A percentile compares a stretch with the other conserved stretches of the same genome.
These are phyloP conservation scores for Nautilus pompilius DNA, from an alignment of 1,140 invertebrate genomes.

Conservation along the genomic window DNA sequence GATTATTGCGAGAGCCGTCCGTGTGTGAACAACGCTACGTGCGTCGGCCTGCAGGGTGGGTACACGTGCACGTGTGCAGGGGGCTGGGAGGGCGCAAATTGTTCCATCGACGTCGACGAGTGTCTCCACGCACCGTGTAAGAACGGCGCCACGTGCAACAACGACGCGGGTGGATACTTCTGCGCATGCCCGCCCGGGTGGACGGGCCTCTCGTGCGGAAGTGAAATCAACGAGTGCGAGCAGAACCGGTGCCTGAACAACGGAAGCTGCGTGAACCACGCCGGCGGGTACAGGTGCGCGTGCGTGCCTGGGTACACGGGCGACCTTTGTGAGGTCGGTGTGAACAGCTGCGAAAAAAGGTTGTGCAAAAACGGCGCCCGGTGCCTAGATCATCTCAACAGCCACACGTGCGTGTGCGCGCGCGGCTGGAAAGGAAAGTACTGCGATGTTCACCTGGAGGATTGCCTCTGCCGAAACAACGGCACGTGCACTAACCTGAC, in stretches of 20 bases:
- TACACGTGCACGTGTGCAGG: constrained; percentile 73
- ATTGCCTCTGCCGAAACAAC: too few relatives aligned
- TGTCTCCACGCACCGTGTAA: constrained; percentile 7
- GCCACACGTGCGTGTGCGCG: too few relatives aligned
- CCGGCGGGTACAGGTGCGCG: constrained; percentile 84
- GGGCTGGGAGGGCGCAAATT: constrained; percentile 23
- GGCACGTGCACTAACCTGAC: too few relatives aligned
- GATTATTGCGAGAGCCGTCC: constrained; percentile 90
- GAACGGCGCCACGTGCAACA: background rate
- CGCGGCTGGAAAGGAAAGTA: too few relatives aligned
- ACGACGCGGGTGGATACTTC: background rate
- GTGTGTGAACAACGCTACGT: constrained; percentile 80
- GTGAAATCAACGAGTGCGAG: constrained; percentile 16
- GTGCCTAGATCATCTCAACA: too few relatives aligned
- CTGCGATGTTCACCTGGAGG: too few relatives aligned
- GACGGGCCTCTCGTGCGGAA: background rate
- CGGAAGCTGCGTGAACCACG: constrained; percentile 8
- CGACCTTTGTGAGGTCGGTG: constrained; percentile 44
- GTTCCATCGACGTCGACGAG: constrained; percentile 8
- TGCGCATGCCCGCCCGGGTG: background rate
- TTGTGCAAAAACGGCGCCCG: too few relatives aligned
- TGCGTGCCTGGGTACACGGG: constrained; percentile 91
- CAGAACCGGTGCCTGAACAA: constrained; percentile 5
- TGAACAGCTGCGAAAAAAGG: background rate
- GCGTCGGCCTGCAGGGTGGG: constrained; percentile 66